Evolutionary conservation across 30 jellyfish, hydroid and myxozoan species (phyloP).

Genomic region (Rhopilema esculentum): DNA sequence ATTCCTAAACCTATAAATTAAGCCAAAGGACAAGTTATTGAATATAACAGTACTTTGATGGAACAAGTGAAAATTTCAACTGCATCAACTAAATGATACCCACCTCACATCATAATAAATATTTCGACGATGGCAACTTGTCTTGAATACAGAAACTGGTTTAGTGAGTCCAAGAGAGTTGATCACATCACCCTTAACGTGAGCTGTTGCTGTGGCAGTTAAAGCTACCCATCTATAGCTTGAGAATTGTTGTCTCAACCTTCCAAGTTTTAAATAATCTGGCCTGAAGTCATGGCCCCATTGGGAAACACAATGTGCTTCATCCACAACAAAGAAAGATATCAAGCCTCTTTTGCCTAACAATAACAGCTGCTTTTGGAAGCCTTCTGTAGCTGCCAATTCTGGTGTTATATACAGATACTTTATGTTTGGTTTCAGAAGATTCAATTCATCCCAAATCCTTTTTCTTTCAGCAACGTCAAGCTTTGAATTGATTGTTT

Average conservation of each 20-base stretch:
- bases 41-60: too few species aligned
- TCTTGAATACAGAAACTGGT: constrained; percentile 85
- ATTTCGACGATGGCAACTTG: constrained; percentile 80
- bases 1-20: too few species aligned
- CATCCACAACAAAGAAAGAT: constrained; percentile 92
- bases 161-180: constrained; percentile 54
- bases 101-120: constrained; percentile 90
- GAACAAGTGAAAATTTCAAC: too few species aligned
- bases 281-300: constrained; percentile 99
- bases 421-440: constrained; percentile 67
- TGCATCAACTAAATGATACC: too few species aligned
- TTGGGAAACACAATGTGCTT: constrained; percentile 98
- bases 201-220: constrained; percentile 97
- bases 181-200: constrained; percentile 85
- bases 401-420: constrained; percentile 96
- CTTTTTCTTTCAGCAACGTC: constrained; percentile 45
- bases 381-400: constrained; percentile 79
- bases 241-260: constrained; percentile 66
- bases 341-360: constrained; percentile 53
- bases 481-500: constrained; percentile 78
- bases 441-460: constrained; percentile 69
- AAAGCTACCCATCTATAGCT: constrained; percentile 87
- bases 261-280: constrained; percentile 89
- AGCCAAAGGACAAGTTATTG: too few species aligned
- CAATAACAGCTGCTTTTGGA: constrained; percentile 50